Evolutionary conservation across 2,113 vertebrate species (phyloP).

Genomic region (Numida meleagris): DNA sequence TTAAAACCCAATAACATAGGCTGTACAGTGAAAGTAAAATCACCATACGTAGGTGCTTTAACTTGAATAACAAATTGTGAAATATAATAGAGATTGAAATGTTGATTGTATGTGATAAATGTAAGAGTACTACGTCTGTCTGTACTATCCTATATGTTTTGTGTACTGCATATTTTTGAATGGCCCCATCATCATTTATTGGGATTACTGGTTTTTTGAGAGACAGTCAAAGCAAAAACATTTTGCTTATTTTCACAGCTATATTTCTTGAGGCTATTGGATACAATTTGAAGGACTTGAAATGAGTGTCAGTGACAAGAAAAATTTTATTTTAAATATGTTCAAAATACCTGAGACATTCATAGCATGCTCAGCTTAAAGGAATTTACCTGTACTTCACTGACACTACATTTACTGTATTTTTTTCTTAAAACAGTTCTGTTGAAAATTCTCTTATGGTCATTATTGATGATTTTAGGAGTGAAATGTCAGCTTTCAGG

Average conservation of each 20-base stretch:
- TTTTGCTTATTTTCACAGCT: slow-evolving; percentile 48
- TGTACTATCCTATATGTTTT: slow-evolving; percentile 82
- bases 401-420: not conserved
- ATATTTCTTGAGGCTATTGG: slow-evolving; percentile 62
- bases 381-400: slow-evolving; percentile 16
- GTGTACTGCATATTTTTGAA: slow-evolving; percentile 82
- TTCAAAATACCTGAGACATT: not conserved
- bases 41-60: slow-evolving; percentile 83
- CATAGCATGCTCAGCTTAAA: not conserved
- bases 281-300: slow-evolving; percentile 29
- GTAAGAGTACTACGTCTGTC: slow-evolving; percentile 85
- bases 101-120: slow-evolving; percentile 86
- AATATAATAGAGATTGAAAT: slow-evolving; percentile 83
- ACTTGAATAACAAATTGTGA: slow-evolving; percentile 84
- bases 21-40: slow-evolving; percentile 83
- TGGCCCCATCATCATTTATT: slow-evolving; percentile 75
- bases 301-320: not conserved
- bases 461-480: slow-evolving; percentile 7
- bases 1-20: slow-evolving; percentile 84
- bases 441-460: slow-evolving; percentile 9
- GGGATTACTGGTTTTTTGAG: slow-evolving; percentile 73
- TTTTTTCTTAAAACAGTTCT: slow-evolving; percentile 22
- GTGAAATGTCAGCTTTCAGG: slow-evolving; percentile 50
- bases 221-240: slow-evolving; percentile 89
- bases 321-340: not conserved